Evolutionary conservation across 1,140 invertebrate species (phyloP).

Genomic region (Ericerus pela): DNA sequence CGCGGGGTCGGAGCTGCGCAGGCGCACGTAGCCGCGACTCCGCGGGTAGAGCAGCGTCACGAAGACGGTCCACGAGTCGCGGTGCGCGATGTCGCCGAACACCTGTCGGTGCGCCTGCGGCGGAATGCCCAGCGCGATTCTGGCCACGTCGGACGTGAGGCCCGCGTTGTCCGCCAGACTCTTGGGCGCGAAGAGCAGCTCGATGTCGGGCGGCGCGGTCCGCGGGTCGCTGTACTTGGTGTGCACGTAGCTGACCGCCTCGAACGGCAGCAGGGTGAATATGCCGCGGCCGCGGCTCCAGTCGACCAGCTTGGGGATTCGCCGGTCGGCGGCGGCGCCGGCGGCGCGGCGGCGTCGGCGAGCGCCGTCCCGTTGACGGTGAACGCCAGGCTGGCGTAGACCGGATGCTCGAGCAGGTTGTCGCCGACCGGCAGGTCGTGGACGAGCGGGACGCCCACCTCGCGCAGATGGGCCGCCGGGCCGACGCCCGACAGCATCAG

Average conservation of each 20-base stretch:
- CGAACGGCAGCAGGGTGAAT: constrained; percentile 35
- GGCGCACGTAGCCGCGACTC: constrained; percentile 39
- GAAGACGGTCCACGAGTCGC: constrained; percentile 44
- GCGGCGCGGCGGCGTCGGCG: too few species aligned
- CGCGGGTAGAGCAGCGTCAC: constrained; percentile 41
- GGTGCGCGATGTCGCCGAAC: constrained; percentile 29
- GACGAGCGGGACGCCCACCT: constrained; percentile 26
- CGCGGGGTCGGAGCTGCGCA: constrained; percentile 40
- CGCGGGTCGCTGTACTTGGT: constrained; percentile 35
- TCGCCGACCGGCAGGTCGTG: constrained; percentile 40
- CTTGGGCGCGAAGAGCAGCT: constrained; percentile 40
- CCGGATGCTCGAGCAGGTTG: constrained; percentile 51
- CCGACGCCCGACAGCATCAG: constrained; percentile 50
- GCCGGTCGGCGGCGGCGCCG: constrained; percentile 42
- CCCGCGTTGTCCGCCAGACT: constrained; percentile 31
- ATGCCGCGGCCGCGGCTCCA: constrained; percentile 20
- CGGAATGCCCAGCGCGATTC: constrained; percentile 21
- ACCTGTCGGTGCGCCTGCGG: constrained; percentile 17
- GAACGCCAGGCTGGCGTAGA: constrained; percentile 49
- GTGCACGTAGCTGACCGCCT: constrained; percentile 46
- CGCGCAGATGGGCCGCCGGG: constrained; percentile 29
- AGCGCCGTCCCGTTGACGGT: constrained; percentile 41
- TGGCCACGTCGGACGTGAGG: constrained; percentile 16
- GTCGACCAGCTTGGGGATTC: constrained; percentile 23
- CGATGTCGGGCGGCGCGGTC: constrained; percentile 44